Conservation (phyloP, 2,113 vertebrate species). For the Corvus cornix region DNA sequence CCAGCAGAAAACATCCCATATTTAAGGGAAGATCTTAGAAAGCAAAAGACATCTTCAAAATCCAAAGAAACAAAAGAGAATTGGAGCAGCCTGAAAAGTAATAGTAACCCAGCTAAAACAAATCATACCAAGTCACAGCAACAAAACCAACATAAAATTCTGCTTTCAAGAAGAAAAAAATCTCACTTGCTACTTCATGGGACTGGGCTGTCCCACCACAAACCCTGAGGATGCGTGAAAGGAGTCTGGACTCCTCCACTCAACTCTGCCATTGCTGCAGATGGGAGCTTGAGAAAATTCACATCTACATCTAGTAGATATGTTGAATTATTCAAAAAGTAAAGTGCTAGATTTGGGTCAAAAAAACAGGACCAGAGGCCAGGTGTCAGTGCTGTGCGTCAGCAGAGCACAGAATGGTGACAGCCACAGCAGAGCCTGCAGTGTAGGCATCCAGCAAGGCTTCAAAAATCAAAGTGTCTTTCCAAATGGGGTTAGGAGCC, state of each 20-base stretch:
- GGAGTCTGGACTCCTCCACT: neutral
- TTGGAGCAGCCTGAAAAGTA: neutral
- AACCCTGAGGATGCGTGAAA: neutral
- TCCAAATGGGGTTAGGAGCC: neutral
- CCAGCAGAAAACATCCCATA: neutral
- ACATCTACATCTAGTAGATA: neutral
- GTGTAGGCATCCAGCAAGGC: neutral
- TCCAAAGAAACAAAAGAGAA: neutral
- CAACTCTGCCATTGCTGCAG: neutral
- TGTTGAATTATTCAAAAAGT: neutral
- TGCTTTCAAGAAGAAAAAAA: neutral
- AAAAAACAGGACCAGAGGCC: neutral
- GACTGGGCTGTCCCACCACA: neutral
- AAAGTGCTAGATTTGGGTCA: neutral
- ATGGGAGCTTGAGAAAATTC: neutral
- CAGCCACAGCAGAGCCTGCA: neutral
- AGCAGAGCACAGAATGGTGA: neutral
- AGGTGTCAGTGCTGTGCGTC: neutral
- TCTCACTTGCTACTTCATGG: neutral
- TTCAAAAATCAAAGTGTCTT: neutral
- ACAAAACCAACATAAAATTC: neutral
- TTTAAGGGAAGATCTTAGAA: neutral
- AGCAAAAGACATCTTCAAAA: neutral
- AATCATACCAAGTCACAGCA: neutral
- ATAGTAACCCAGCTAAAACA: neutral